These are phyloP conservation scores for Melanotaenia parkinsoni DNA, from an alignment of 2,797 vertebrate species.

Conservation along the genomic window DNA sequence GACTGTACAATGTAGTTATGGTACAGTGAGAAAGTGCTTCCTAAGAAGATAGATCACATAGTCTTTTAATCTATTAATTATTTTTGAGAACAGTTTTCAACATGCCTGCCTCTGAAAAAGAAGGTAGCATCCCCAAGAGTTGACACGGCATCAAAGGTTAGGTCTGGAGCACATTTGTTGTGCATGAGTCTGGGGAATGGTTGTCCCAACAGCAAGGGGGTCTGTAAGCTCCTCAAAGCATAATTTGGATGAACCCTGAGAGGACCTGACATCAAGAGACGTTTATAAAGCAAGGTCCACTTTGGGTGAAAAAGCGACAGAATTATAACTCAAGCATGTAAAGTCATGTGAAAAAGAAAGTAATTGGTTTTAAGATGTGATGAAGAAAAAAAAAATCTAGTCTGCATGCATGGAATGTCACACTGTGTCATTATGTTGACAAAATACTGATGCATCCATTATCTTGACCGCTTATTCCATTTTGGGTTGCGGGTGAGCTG, in stretches of 20 bases:
- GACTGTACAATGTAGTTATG: background rate
- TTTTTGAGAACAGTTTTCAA: background rate
- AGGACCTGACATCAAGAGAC: constrained; percentile 59
- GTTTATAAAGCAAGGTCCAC: background rate
- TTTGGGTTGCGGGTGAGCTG: too few relatives aligned
- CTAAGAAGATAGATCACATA: background rate
- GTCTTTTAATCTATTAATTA: background rate
- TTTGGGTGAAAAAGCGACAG: background rate
- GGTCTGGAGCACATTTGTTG: constrained; percentile 73
- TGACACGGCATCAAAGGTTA: constrained; percentile 77
- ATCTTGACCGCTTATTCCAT: too few relatives aligned
- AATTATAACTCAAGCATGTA: background rate
- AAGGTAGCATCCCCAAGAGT: constrained; percentile 69
- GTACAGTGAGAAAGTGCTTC: background rate
- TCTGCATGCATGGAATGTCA: too few relatives aligned
- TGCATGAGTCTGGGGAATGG: constrained; percentile 59
- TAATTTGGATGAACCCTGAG: constrained; percentile 37
- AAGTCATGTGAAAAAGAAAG: background rate
- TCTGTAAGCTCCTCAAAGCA: constrained; percentile 53
- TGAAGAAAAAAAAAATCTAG: too few relatives aligned
- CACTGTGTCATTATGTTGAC: too few relatives aligned
- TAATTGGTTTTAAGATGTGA: too few relatives aligned
- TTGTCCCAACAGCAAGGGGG: constrained; percentile 53
- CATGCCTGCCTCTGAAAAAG: constrained; percentile 79
- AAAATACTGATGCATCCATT: too few relatives aligned